Evolutionary conservation across 2,888 invertebrate genomes (phyloP), one percentile per base, ranked within the genome.

Genomic region (Leptarthrus brevirostris): DNA sequence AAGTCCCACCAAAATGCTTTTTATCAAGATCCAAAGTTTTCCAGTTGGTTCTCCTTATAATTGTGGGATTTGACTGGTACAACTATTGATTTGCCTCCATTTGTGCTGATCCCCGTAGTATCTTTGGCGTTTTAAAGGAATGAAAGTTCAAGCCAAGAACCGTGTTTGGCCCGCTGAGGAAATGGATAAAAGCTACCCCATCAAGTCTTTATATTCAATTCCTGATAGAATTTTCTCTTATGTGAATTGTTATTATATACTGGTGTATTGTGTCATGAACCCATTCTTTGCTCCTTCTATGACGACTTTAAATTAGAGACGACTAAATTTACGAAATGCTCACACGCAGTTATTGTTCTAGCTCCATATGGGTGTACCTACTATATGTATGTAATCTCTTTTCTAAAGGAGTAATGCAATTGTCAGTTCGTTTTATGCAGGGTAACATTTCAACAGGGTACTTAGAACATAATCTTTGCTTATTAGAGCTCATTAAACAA

Each of bases 401-500:
- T 70, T 16, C 52, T 26, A n/a, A 34, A 18, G 70, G 52, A 53
- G 52, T 52, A 70, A 70, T 70, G 70, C 70, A 70, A 70, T 70
- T 53, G 70, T 53, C 20, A 53, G n/a, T 20, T 10, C 16, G 34
- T n/a, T 30, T 10, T 34, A 2, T 52, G 70, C 14, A 34, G 36
- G 71, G 34, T 40, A 61, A 61, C 58, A 73, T 54, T 47, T 44
- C 34, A 49, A 74, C 75, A 75, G 58, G 64, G 69, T 74, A 74
- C 75, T 75, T 75, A 70, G 72, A 74, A 75, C 75, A 74, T 75
- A 75, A 75, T 75, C 75, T 74, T 75, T 49, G 58, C 74, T 75
- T 74, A 75, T 75, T 75, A 75, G 72, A 61, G 72, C 74, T 74
- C 74, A 75, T 75, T 75, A 74, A 74, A 75, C 74, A 75, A 74